Conservation (phyloP, 2,113 vertebrate species). For the Poeciliopsis prolifica region DNA sequence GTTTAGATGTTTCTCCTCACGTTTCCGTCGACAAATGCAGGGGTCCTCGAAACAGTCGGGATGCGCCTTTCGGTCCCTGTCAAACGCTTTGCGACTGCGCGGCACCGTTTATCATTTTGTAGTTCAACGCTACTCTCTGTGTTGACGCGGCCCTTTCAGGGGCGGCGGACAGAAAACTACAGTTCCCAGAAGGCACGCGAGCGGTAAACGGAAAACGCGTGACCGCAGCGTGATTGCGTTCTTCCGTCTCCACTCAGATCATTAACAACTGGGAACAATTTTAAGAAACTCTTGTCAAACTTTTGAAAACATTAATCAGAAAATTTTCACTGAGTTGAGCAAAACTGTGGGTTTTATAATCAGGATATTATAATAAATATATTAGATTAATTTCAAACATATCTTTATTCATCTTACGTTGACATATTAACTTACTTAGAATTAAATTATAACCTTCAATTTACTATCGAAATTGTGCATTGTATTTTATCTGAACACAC, state of each 20-base stretch:
- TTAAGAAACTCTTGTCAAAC: neutral
- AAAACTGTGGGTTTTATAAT: too few relatives aligned
- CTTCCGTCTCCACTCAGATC: neutral
- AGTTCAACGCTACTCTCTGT: slow-evolving; percentile 37
- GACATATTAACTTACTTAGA: too few relatives aligned
- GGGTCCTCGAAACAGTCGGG: slow-evolving; percentile 24
- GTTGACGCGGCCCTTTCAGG: neutral
- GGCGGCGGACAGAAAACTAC: slow-evolving; percentile 36
- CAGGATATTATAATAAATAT: too few relatives aligned
- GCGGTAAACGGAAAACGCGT: slow-evolving; percentile 50
- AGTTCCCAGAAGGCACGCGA: slow-evolving; percentile 22
- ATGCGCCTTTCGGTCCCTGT: slow-evolving; percentile 23
- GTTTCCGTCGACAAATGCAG: slow-evolving; percentile 45
- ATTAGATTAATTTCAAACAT: too few relatives aligned
- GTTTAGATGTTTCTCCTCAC: slow-evolving; percentile 9
- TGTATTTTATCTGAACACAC: too few relatives aligned
- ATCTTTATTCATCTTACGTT: too few relatives aligned
- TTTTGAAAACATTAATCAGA: neutral
- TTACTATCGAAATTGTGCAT: too few relatives aligned
- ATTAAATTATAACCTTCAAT: too few relatives aligned
- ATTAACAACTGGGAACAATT: neutral
- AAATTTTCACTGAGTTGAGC: neutral
- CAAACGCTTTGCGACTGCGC: slow-evolving; percentile 38
- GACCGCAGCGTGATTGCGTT: slow-evolving; percentile 30
- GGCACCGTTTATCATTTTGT: slow-evolving; percentile 22